phyloP scores from a whole-genome alignment of 2,113 vertebrate genomes.

The Laticauda laticaudata region DNA sequence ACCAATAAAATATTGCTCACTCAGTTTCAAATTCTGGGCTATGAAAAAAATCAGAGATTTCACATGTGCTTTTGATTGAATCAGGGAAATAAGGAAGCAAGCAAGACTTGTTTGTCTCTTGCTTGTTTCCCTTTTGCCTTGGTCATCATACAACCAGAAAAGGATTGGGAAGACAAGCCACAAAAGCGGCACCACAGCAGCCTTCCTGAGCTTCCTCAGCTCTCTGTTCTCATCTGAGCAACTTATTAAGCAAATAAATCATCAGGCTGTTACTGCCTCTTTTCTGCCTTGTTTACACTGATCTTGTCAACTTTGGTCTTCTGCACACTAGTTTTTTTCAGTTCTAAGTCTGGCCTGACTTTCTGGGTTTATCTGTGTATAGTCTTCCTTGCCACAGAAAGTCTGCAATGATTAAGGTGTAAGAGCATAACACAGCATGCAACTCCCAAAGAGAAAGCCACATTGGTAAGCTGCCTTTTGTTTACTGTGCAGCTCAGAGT shows the following conservation, averaged over 20 bases:
- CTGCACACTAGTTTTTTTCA: background rate
- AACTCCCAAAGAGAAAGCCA: background rate
- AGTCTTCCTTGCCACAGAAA: background rate
- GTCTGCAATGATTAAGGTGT: background rate
- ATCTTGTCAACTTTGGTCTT: background rate
- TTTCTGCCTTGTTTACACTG: background rate
- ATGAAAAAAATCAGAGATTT: background rate
- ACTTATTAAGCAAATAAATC: background rate
- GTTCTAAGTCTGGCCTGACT: background rate
- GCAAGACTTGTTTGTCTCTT: background rate
- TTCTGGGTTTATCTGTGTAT: too few relatives aligned
- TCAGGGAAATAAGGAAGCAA: background rate
- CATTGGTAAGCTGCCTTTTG: background rate
- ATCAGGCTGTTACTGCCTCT: too few relatives aligned
- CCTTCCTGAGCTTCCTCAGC: background rate
- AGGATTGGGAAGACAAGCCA: background rate
- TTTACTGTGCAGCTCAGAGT: background rate
- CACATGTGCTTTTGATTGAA: background rate
- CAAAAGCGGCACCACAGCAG: background rate
- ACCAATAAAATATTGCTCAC: background rate
- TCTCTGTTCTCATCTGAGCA: background rate
- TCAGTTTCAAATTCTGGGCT: background rate
- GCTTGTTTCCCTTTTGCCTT: background rate
- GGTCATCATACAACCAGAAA: background rate
- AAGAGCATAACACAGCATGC: background rate